Evolutionary conservation across 2,113 vertebrate species (phyloP).

Genomic region (Zeus faber): DNA sequence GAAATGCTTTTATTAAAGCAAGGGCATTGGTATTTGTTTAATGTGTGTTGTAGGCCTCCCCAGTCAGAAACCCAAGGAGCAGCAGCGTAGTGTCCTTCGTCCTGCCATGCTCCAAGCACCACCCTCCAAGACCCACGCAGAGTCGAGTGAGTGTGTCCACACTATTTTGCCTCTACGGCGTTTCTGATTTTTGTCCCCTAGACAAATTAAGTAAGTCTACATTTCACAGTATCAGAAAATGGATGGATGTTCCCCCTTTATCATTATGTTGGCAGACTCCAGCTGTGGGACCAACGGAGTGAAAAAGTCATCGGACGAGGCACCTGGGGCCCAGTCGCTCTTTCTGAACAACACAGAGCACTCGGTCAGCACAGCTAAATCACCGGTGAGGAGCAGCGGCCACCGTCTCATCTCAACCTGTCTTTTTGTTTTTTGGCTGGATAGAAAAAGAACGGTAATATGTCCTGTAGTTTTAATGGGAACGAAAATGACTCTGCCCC

Average conservation of each 20-base stretch:
- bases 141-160: slow-evolving; percentile 77
- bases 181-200: background rate
- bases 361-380: slow-evolving; percentile 47
- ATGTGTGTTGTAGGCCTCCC: slow-evolving; percentile 84
- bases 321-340: slow-evolving; percentile 53
- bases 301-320: slow-evolving; percentile 79
- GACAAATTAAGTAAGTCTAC: slow-evolving; percentile 6
- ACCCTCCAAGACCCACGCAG: slow-evolving; percentile 83
- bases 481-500: no score
- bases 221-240: background rate
- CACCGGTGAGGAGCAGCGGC: slow-evolving; percentile 53
- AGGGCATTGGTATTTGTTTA: background rate
- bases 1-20: no score
- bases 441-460: no score
- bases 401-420: background rate
- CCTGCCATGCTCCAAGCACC: slow-evolving; percentile 94
- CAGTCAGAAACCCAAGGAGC: slow-evolving; percentile 96
- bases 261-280: no score
- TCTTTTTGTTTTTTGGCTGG: background rate
- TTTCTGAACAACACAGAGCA: slow-evolving; percentile 75
- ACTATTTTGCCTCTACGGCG: background rate
- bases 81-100: slow-evolving; percentile 93
- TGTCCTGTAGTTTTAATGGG: no score
- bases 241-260: slow-evolving; percentile 3
- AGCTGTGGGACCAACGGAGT: slow-evolving; percentile 94